These are phyloP conservation scores for Platalea minor DNA, from an alignment of 2,797 vertebrate species.

Conservation along the genomic window DNA sequence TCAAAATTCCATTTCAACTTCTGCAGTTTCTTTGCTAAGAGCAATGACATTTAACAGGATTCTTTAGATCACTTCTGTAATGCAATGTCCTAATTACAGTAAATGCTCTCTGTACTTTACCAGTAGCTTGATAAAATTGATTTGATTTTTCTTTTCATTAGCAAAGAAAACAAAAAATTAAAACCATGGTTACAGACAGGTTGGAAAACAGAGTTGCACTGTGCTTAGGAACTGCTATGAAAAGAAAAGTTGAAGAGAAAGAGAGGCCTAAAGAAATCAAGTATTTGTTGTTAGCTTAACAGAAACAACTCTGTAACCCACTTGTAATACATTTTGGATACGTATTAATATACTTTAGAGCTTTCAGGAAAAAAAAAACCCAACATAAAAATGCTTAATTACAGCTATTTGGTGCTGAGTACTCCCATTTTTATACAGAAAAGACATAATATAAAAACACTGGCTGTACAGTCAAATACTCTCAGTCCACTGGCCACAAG, in stretches of 20 bases:
- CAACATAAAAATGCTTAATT: not conserved
- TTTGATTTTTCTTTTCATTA: slow-evolving; percentile 51
- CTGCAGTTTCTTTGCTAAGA: slow-evolving; percentile 15
- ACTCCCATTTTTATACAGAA: not conserved
- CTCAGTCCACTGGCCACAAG: not conserved
- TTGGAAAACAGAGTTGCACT: not conserved
- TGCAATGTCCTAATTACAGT: slow-evolving; percentile 22
- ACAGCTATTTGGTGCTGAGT: not conserved
- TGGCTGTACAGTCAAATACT: not conserved
- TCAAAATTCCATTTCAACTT: slow-evolving; percentile 44
- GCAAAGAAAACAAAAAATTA: slow-evolving; percentile 15
- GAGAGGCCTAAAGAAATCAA: not conserved
- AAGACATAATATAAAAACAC: not conserved
- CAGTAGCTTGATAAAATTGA: slow-evolving; percentile 26
- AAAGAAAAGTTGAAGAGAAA: not conserved
- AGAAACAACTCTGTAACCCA: not conserved
- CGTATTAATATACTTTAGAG: not conserved
- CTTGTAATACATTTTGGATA: not conserved
- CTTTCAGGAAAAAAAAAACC: not conserved
- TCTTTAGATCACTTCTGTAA: slow-evolving; percentile 44
- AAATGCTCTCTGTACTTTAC: slow-evolving; percentile 3
- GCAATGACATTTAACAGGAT: slow-evolving; percentile 27
- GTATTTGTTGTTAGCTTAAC: not conserved
- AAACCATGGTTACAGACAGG: not conserved
- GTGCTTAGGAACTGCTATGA: not conserved